phyloP scores from a whole-genome alignment of 1,140 invertebrate genomes.

The Aphidius ervi region DNA sequence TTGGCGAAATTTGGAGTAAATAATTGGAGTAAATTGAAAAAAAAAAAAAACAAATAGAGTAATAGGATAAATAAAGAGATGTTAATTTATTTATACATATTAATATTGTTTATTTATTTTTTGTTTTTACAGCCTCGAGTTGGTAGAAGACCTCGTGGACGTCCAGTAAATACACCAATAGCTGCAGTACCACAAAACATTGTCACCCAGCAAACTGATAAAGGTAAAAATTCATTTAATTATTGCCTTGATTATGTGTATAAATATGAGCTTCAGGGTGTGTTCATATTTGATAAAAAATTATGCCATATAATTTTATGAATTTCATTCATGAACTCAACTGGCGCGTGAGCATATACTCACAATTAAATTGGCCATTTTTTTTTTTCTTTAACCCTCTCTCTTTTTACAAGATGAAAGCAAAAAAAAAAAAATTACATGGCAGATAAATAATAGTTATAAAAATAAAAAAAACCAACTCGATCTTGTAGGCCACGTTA shows the following conservation, averaged over 20 bases:
- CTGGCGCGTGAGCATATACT: background rate
- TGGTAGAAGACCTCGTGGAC: slow-evolving; percentile 46
- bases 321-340: slow-evolving; percentile 14
- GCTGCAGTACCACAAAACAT: slow-evolving; percentile 40
- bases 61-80: background rate
- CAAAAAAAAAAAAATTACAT: slow-evolving; percentile 2
- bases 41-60: background rate
- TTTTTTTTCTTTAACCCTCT: slow-evolving; percentile 6
- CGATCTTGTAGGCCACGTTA: slow-evolving; percentile 3
- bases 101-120: slow-evolving; percentile 4
- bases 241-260: no score
- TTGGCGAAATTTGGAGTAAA: no score
- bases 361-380: background rate
- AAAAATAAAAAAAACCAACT: slow-evolving; percentile 13
- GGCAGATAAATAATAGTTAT: slow-evolving; percentile 6
- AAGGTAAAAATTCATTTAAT: slow-evolving; percentile 32
- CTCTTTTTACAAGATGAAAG: slow-evolving; percentile 8
- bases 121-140: slow-evolving; percentile 42
- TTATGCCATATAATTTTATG: background rate
- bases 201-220: slow-evolving; percentile 45
- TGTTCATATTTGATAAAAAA: no score
- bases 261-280: no score
- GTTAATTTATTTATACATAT: background rate
- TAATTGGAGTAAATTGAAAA: no score
- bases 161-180: slow-evolving; percentile 43